phyloP scores from a whole-genome alignment of 2,888 invertebrate genomes.

The Plutella xylostella region DNA sequence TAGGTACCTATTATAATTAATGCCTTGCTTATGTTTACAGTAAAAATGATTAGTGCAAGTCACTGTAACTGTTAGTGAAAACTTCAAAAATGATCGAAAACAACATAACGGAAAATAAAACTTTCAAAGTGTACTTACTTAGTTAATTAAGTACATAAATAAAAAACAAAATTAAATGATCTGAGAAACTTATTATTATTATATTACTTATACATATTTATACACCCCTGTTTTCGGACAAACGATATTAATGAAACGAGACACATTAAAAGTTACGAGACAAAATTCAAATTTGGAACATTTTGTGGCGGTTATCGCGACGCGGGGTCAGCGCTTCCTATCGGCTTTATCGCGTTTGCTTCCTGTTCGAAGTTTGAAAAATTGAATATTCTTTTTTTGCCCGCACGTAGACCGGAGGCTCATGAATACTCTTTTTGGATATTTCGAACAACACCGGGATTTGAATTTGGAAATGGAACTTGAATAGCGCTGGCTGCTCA shows the following conservation, averaged over 20 bases:
- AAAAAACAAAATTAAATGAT: background rate
- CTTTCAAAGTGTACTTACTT: too few relatives aligned
- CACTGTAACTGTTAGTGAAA: too few relatives aligned
- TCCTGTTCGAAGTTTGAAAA: slow-evolving; percentile 36
- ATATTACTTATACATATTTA: too few relatives aligned
- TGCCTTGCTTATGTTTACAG: too few relatives aligned
- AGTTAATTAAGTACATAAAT: background rate
- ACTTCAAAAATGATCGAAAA: too few relatives aligned
- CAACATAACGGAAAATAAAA: too few relatives aligned
- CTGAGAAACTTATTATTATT: too few relatives aligned
- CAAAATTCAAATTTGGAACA: slow-evolving; percentile 37
- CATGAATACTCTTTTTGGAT: background rate
- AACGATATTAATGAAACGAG: background rate
- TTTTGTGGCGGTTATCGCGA: slow-evolving; percentile 27
- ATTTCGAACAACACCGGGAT: background rate
- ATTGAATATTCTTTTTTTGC: slow-evolving; percentile 11
- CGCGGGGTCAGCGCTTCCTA: slow-evolving; percentile 53
- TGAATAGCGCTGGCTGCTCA: background rate
- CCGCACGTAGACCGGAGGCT: background rate
- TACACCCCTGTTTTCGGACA: background rate
- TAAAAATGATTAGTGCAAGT: too few relatives aligned
- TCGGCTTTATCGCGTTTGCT: slow-evolving; percentile 38
- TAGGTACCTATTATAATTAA: too few relatives aligned
- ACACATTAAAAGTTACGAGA: slow-evolving; percentile 15
- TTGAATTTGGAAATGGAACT: background rate